Evolutionary conservation across 2,797 vertebrate species (phyloP), one percentile per base, ranked within the genome.

Genomic region (Margarornis squamiger): DNA sequence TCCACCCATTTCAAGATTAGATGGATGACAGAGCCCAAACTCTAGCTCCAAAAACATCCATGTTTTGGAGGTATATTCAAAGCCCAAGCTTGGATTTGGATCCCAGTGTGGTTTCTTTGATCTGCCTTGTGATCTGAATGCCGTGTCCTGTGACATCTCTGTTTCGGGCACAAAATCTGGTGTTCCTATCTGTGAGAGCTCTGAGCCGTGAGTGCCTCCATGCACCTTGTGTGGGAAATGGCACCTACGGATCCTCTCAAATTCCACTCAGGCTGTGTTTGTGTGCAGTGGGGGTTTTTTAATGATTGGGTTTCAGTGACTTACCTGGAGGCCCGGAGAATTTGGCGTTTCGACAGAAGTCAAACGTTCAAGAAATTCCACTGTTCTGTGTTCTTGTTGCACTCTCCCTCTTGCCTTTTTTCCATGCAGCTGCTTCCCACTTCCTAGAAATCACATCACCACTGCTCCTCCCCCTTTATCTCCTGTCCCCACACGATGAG

Each of bases 1-100:
- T 95, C 94, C 90, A 76, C 95, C 94, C 95, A 79, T 85, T 90
- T 93, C 67, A 86, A 93, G 94, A 96, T 95, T 76, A 96, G 91
- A 94, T 34, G 52, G 86, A 95, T 96, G 94, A 90, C 80, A 96
- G 95, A 93, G 76, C 55, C 55, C 80, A 81, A 94, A 88, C 34
- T 72, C 59, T 27, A 43, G 57, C 77, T 94, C 90, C 93, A 90
- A 95, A 94, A 76, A 1, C 90, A 65, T 92, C 86, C 67, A 41
- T 85, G 72, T 82, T 93, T 96, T 92, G 67, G 86, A 94, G 71
- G 63, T 96, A 45, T 41, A 92, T 84, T 94, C 90, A 90, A 82
- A 94, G 58, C 58, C 67, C 63, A 32, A 24, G 77, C 39, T 59
- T 81, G 55, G 34, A 92, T 83, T 89, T 94, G 78, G 46, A 58